These are phyloP conservation scores for Pseudomyrmex gracilis DNA, from an alignment of 1,140 invertebrate genomes.

Conservation along the genomic window DNA sequence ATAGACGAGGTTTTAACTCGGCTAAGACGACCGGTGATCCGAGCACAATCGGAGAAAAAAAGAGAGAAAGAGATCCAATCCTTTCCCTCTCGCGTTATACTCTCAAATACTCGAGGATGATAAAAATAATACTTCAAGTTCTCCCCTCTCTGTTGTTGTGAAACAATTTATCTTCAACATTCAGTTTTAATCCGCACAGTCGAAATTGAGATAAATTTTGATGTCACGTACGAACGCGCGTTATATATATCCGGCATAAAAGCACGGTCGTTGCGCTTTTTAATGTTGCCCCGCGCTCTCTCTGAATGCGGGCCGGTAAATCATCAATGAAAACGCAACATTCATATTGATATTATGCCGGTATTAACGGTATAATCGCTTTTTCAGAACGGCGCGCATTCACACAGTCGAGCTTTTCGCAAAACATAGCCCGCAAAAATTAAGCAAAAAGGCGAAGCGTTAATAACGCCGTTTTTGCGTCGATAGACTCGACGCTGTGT, in stretches of 20 bases:
- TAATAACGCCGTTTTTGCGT: conserved; percentile 25
- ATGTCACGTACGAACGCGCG: neutral
- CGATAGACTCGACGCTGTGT: conserved; percentile 7
- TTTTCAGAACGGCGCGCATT: conserved; percentile 6
- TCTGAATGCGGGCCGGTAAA: conserved; percentile 27
- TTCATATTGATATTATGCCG: conserved; percentile 1
- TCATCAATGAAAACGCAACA: conserved; percentile 11
- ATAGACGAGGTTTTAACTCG: conserved; percentile 16
- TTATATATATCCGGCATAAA: neutral
- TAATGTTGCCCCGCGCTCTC: neutral
- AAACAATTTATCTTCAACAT: conserved; percentile 3
- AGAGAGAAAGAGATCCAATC: neutral
- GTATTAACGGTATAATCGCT: conserved; percentile 14
- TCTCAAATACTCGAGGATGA: neutral
- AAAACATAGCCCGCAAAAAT: conserved; percentile 31
- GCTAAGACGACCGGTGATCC: neutral
- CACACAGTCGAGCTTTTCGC: neutral
- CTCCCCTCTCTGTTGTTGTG: neutral
- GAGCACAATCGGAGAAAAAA: neutral
- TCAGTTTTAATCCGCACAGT: neutral
- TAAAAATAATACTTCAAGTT: neutral
- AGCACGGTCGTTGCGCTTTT: conserved; percentile 2
- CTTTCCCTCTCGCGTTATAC: too few relatives aligned
- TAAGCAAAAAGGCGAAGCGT: conserved; percentile 12
- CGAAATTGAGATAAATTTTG: conserved; percentile 32